Percentiles rank a stretch among this genome's conserved stretches.
These are phyloP conservation scores for Vimba vimba DNA, from an alignment of 2,113 vertebrate genomes.

Conservation along the genomic window DNA sequence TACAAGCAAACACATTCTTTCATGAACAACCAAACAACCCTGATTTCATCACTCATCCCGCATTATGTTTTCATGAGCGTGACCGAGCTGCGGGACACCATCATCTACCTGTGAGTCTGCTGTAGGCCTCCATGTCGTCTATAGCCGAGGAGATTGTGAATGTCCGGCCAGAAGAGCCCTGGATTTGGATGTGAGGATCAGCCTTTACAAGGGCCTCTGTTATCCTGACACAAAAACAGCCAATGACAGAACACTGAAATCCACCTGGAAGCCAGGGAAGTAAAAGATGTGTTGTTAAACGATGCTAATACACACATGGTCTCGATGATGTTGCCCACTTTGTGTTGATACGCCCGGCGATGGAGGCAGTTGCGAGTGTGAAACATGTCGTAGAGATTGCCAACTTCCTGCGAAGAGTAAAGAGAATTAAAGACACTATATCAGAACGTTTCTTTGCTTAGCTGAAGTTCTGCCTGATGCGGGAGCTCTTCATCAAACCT, in stretches of 20 bases:
- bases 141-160: conserved; percentile 87
- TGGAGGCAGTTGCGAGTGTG: conserved; percentile 89
- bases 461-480: neutral
- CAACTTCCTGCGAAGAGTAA: conserved; percentile 80
- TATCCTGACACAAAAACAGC: conserved; percentile 78
- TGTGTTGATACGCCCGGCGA: conserved; percentile 93
- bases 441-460: neutral
- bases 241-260: neutral
- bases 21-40: neutral
- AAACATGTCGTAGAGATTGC: conserved; percentile 95
- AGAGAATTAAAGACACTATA: neutral
- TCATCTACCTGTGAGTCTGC: conserved; percentile 86
- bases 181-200: conserved; percentile 79
- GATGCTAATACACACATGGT: conserved; percentile 82
- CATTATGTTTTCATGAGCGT: too few relatives aligned
- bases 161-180: conserved; percentile 72
- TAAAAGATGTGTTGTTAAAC: neutral
- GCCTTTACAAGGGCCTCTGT: conserved; percentile 91
- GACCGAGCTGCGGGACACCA: too few relatives aligned
- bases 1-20: conserved; percentile 56
- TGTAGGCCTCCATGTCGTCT: conserved; percentile 94
- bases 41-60: neutral
- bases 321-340: conserved; percentile 90
- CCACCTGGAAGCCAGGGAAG: neutral
- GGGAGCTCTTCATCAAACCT: neutral